These are phyloP conservation scores for Chlorops oryzae DNA, from an alignment of 1,140 invertebrate genomes.

Conservation along the genomic window DNA sequence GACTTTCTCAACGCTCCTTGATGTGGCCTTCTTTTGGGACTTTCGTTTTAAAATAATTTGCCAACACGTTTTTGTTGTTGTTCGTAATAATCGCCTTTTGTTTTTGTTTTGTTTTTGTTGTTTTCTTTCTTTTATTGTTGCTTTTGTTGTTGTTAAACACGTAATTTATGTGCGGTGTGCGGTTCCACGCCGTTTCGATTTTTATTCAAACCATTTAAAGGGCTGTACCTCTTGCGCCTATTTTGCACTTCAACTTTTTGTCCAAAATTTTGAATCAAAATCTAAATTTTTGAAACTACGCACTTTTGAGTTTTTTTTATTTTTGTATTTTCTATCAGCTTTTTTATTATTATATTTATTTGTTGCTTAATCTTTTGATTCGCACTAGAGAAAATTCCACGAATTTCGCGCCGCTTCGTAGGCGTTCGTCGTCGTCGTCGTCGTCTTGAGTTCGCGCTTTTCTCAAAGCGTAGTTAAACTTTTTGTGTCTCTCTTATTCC, in stretches of 20 bases:
- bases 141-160: constrained; percentile 18
- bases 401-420: too few relatives aligned
- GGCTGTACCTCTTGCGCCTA: not conserved
- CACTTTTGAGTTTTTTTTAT: not conserved
- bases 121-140: not conserved
- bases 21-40: too few relatives aligned
- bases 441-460: too few relatives aligned
- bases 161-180: constrained; percentile 17
- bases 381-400: too few relatives aligned
- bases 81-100: not conserved
- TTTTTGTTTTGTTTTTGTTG: constrained; percentile 8
- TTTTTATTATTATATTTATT: not conserved
- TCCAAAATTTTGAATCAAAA: too few relatives aligned
- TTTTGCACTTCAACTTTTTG: not conserved
- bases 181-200: not conserved
- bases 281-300: too few relatives aligned
- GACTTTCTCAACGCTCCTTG: too few relatives aligned
- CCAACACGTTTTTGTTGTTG: too few relatives aligned
- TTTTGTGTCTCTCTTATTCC: too few relatives aligned
- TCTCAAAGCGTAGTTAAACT: too few relatives aligned
- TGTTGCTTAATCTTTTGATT: not conserved
- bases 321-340: not conserved
- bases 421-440: too few relatives aligned
- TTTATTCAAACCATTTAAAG: not conserved
- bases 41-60: too few relatives aligned